These are phyloP conservation scores for Heliangelus exortis DNA, from an alignment of 2,797 vertebrate species.

Conservation along the genomic window DNA sequence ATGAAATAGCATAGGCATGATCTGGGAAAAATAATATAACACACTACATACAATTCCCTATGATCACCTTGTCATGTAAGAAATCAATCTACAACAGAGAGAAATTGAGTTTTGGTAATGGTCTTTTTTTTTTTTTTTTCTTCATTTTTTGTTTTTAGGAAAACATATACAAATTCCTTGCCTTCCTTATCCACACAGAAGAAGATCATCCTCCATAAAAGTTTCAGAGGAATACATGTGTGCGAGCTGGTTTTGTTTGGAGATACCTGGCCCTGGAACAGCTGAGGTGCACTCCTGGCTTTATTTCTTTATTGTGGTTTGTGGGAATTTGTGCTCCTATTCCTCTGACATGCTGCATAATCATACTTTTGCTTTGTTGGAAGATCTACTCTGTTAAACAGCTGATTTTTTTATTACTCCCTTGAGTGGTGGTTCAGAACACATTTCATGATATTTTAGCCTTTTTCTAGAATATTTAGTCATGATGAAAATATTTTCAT, in stretches of 20 bases:
- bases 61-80: background rate
- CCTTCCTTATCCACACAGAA: background rate
- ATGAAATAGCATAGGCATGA: background rate
- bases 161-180: background rate
- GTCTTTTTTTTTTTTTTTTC: background rate
- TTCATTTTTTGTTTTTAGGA: background rate
- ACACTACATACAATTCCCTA: background rate
- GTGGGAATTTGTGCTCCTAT: background rate
- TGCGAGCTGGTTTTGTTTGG: background rate
- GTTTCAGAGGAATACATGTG: background rate
- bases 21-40: background rate
- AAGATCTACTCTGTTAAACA: background rate
- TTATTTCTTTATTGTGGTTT: background rate
- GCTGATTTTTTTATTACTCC: background rate
- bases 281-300: background rate
- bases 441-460: background rate
- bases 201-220: background rate
- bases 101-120: background rate
- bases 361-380: background rate
- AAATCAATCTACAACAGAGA: background rate
- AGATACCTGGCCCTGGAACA: background rate
- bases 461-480: background rate
- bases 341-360: background rate
- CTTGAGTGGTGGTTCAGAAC: background rate
- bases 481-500: slow-evolving; percentile 12